A percentile compares a stretch with the other conserved stretches of the same genome.
phyloP scores from a whole-genome alignment of 2,113 vertebrate genomes.

The Pristiophorus japonicus region DNA sequence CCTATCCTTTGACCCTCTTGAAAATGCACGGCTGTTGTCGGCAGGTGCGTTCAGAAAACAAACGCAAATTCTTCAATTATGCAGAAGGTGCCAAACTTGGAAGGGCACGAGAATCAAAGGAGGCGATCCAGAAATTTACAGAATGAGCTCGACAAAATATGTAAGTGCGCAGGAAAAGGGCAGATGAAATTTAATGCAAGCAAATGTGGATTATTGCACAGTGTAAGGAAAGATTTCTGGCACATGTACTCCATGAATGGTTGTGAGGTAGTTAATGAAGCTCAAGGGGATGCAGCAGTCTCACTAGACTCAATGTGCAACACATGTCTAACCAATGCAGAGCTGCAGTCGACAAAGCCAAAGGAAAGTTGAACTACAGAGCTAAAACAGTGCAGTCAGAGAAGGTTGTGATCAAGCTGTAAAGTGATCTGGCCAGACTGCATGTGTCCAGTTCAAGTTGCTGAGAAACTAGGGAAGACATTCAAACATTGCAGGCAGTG shows the following conservation, averaged over 20 bases:
- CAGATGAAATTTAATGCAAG: neutral
- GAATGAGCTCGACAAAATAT: neutral
- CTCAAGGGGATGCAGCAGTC: neutral
- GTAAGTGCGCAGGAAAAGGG: neutral
- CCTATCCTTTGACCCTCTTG: neutral
- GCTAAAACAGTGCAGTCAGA: neutral
- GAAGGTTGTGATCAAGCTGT: neutral
- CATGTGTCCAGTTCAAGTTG: neutral
- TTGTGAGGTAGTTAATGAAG: neutral
- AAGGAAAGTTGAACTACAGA: neutral
- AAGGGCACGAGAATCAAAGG: neutral
- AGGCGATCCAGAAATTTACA: neutral
- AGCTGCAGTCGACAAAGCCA: neutral
- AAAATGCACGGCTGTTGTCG: neutral
- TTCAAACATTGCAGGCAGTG: neutral
- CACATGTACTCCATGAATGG: neutral
- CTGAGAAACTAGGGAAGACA: neutral
- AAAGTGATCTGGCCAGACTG: neutral
- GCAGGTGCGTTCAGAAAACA: neutral
- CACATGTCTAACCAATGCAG: neutral
- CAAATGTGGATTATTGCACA: neutral
- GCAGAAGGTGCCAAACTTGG: neutral
- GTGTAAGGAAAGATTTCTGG: neutral
- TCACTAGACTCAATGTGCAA: neutral
- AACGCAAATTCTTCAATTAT: neutral